Evolutionary conservation across 1,140 invertebrate species (phyloP), one percentile per base, ranked within the genome.

Genomic region (Bombus superbus): DNA sequence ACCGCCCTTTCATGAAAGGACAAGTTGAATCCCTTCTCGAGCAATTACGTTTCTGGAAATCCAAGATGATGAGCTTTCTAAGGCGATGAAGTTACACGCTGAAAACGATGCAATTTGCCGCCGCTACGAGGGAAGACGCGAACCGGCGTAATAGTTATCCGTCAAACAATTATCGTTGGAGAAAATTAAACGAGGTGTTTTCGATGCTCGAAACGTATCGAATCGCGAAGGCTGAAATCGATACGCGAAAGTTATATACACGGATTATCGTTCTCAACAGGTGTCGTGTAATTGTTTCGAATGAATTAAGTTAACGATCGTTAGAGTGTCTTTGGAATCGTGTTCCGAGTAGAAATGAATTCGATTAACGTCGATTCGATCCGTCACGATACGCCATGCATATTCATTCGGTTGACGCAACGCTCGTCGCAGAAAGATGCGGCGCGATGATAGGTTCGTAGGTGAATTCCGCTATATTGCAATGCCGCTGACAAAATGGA

Each of bases 1-100:
- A 88, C 38, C 82, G 66, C 15, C 86, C 77, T 86, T 57, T 78
- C 74, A 68, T 62, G 87, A 88, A 88, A 86, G 87, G 83, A 57
- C 80, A 81, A 82, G 80, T 71, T 62, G 87, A 89, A 89, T 88
- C 88, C 88, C 83, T 86, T 80, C 69, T 86, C 83, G 68, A 85
- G 83, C 87, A 89, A 89, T 89, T 89, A 90, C 87, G 84, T 81
- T 86, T 77, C 73, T 64, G n/a, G 53, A 79, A 80, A 90, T 82
- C 77, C 76, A 62, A 18, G 69, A 42, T 35, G 66, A 53, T 53
- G 47, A 22, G 47, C 47, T 53, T 53, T 79, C 83, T 66, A 62
- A 18, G 69, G 69, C 22, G 66, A 72, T 64, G 66, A 79, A 72
- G 76, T 72, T 85, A 73, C 69, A 72, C 42, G 42, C 8, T 40